Conservation (phyloP, 2,888 invertebrate genomes). For the Laothoe populi region DNA sequence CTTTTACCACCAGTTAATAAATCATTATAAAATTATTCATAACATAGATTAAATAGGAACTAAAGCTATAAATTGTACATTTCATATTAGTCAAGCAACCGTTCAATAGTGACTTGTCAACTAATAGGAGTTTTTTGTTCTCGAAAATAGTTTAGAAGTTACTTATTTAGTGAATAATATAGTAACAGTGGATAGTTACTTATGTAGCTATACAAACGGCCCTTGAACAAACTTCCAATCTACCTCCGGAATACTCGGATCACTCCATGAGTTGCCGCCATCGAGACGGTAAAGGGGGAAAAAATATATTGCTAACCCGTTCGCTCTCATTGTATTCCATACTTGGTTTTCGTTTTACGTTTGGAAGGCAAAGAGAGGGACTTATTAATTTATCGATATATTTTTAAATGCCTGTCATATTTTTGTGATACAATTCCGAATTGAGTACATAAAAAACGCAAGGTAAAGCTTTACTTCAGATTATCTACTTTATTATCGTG, state of each 20-base stretch:
- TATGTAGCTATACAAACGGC: constrained; percentile 4
- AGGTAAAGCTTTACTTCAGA: no score
- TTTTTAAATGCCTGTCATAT: neutral
- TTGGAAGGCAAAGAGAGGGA: constrained; percentile 56
- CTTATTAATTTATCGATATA: constrained; percentile 27
- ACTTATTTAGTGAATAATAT: constrained; percentile 27
- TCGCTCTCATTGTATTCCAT: constrained; percentile 79
- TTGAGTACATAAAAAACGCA: no score
- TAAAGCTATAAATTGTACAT: no score
- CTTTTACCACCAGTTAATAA: no score
- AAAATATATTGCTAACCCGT: constrained; percentile 46
- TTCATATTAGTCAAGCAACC: neutral
- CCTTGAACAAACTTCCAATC: constrained; percentile 22
- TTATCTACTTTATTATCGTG: no score
- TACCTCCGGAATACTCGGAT: constrained; percentile 42
- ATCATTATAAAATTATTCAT: no score
- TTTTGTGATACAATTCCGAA: no score
- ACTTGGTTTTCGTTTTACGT: constrained; percentile 83
- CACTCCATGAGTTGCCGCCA: constrained; percentile 56
- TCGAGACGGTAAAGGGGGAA: constrained; percentile 59
- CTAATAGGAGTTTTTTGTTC: constrained; percentile 4
- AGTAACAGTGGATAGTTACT: neutral
- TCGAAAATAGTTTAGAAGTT: constrained; percentile 2
- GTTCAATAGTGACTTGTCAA: neutral
- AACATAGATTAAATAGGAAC: no score